Percentiles rank a stretch among this genome's conserved stretches.
These are phyloP conservation scores for Mormyrus proboscirostris DNA, from an alignment of 2,797 vertebrate genomes.

Conservation along the genomic window DNA sequence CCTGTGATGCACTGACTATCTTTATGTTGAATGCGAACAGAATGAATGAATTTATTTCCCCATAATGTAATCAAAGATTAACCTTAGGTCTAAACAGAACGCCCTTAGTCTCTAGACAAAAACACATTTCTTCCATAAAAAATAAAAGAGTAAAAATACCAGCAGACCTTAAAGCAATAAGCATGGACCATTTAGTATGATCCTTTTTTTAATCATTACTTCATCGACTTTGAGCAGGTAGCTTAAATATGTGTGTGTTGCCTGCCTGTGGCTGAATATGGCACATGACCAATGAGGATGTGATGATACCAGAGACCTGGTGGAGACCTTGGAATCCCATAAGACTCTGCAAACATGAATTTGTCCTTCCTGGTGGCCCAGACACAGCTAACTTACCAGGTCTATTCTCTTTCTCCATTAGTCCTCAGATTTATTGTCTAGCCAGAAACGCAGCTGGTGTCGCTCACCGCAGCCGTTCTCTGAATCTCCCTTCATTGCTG, in stretches of 20 bases:
- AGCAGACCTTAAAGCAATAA: not conserved
- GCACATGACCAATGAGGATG: not conserved
- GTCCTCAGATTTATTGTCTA: not conserved
- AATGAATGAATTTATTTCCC: not conserved
- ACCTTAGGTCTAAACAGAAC: not conserved
- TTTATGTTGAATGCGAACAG: not conserved
- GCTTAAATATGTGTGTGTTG: not conserved
- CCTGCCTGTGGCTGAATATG: not conserved
- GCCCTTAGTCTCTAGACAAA: not conserved
- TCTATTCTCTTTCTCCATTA: not conserved
- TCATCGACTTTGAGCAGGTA: not conserved
- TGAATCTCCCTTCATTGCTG: not conserved
- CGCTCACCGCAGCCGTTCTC: not conserved
- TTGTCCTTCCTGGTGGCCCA: not conserved
- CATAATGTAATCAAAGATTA: conserved; percentile 1
- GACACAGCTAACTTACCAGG: not conserved
- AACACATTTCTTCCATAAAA: not conserved
- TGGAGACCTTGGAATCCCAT: not conserved
- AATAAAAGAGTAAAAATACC: not conserved
- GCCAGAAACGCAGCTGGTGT: not conserved
- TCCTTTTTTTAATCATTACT: not conserved
- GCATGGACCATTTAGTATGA: not conserved
- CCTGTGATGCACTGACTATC: not conserved
- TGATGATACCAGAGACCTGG: not conserved
- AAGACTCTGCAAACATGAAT: not conserved